These are phyloP conservation scores for Calephelis virginiensis DNA, from an alignment of 1,140 invertebrate species.

Conservation along the genomic window DNA sequence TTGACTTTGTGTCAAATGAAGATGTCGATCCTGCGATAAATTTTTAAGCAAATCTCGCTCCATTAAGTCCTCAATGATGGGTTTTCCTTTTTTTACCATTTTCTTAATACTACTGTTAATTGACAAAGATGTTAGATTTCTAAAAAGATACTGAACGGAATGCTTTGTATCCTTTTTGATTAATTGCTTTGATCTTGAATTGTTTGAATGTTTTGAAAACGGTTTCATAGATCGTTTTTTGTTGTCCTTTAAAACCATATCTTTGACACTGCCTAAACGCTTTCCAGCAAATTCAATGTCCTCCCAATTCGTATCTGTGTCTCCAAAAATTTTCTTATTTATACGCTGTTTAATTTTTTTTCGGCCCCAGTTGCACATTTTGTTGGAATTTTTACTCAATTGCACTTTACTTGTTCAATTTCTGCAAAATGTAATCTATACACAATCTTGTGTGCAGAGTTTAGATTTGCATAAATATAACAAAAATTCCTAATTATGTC, in stretches of 20 bases:
- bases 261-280: background rate
- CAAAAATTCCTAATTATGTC: no score
- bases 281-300: slow-evolving; percentile 8
- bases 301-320: background rate
- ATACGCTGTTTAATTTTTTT: slow-evolving; percentile 2
- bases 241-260: background rate
- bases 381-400: background rate
- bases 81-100: slow-evolving; percentile 11
- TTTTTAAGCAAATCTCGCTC: slow-evolving; percentile 4
- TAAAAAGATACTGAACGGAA: background rate
- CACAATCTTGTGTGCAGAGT: no score
- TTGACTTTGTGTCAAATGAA: background rate
- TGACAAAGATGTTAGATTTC: background rate
- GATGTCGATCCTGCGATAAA: background rate
- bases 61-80: background rate
- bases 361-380: slow-evolving; percentile 6
- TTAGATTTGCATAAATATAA: no score
- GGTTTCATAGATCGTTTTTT: background rate
- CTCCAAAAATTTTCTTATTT: background rate
- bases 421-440: background rate
- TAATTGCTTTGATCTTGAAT: background rate
- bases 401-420: no score
- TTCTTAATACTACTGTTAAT: background rate
- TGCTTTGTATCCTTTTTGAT: slow-evolving; percentile 28
- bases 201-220: background rate